Evolutionary conservation across 1,140 invertebrate genomes (phyloP).

Genomic region (Trichonephila inaurata): DNA sequence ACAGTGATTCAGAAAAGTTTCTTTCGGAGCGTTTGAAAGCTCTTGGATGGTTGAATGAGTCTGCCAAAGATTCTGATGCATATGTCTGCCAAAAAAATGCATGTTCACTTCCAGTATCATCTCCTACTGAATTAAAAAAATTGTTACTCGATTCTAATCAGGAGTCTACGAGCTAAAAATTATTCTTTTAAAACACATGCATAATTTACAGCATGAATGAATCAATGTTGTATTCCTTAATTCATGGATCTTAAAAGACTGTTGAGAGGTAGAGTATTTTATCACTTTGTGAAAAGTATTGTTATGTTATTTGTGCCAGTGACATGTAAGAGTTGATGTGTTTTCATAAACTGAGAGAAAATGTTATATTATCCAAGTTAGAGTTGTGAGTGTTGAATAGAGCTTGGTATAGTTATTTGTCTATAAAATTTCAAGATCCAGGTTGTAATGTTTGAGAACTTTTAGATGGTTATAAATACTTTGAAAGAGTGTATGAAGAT

Average conservation of each 20-base stretch:
- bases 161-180: constrained; percentile 35
- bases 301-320: background rate
- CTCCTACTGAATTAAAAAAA: constrained; percentile 85
- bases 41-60: constrained; percentile 77
- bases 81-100: constrained; percentile 90
- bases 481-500: too few species aligned
- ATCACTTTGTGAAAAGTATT: background rate
- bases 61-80: constrained; percentile 84
- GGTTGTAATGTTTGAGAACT: background rate
- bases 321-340: background rate
- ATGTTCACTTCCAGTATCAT: constrained; percentile 89
- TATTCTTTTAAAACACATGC: background rate
- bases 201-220: constrained; percentile 7
- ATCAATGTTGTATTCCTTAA: constrained; percentile 28
- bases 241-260: constrained; percentile 27
- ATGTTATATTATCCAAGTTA: background rate
- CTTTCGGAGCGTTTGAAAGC: constrained; percentile 62
- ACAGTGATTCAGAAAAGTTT: constrained; percentile 55
- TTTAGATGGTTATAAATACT: background rate
- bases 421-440: background rate
- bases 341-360: background rate
- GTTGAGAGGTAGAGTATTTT: background rate
- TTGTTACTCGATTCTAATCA: constrained; percentile 25
- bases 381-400: constrained; percentile 1
- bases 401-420: background rate